A percentile compares a stretch with the other conserved stretches of the same genome.
Evolutionary conservation across 2,113 vertebrate species (phyloP).

Genomic region (Clupea harengus): DNA sequence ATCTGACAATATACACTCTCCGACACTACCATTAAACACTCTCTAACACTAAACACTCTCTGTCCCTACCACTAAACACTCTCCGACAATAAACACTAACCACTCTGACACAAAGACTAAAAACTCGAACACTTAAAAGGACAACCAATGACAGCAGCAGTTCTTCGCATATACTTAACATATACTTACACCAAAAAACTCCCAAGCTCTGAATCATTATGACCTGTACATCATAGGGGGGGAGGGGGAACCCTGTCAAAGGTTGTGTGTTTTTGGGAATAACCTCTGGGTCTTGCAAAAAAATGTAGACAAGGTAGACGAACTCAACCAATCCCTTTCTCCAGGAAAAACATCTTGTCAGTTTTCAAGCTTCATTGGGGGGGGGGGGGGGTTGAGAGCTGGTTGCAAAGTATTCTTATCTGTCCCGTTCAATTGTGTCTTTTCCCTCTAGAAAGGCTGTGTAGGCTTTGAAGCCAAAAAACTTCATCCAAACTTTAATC

Average conservation of each 20-base stretch:
- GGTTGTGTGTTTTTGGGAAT: not conserved
- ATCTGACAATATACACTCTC: too few relatives aligned
- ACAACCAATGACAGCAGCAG: not conserved
- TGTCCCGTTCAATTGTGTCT: too few relatives aligned
- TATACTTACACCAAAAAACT: not conserved
- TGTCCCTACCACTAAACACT: too few relatives aligned
- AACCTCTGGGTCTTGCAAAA: not conserved
- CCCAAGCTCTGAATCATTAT: conserved; percentile 3
- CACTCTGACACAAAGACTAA: too few relatives aligned
- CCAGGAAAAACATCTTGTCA: not conserved
- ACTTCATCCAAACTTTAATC: too few relatives aligned
- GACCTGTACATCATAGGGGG: not conserved
- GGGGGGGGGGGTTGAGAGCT: not conserved
- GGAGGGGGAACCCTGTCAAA: not conserved
- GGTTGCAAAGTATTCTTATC: not conserved
- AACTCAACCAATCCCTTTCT: not conserved
- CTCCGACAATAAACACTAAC: too few relatives aligned
- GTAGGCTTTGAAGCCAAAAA: too few relatives aligned
- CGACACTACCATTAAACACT: too few relatives aligned
- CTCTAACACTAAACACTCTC: too few relatives aligned
- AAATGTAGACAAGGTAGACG: not conserved
- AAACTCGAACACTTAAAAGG: not conserved
- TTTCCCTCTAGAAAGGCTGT: too few relatives aligned
- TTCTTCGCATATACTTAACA: not conserved
- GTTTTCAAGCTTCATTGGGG: not conserved